phyloP scores from a whole-genome alignment of 2,797 vertebrate genomes.

The Periophthalmus magnuspinnatus region DNA sequence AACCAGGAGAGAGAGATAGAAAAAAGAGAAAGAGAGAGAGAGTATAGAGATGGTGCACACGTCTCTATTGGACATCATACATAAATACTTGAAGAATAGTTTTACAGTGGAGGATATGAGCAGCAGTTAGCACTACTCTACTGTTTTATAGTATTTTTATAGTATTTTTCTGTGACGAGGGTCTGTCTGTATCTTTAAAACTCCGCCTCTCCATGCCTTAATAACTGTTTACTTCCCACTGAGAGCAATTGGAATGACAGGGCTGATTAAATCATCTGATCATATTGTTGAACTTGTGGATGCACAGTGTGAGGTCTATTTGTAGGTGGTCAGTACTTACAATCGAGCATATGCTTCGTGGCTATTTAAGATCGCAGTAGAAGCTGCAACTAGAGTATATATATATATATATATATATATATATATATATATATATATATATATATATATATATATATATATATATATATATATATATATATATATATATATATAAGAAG shows the following conservation, averaged over 20 bases:
- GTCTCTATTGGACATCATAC: constrained; percentile 44
- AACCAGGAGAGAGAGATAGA: constrained; percentile 18
- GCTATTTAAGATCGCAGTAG: background rate
- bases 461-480: too few species aligned
- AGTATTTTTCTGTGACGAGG: constrained; percentile 28
- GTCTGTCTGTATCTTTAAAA: constrained; percentile 46
- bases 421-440: too few species aligned
- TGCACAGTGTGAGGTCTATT: constrained; percentile 30
- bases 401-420: too few species aligned
- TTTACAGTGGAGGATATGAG: constrained; percentile 58
- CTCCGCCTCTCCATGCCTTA: constrained; percentile 64
- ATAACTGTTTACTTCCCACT: constrained; percentile 77
- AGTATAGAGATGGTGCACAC: constrained; percentile 14
- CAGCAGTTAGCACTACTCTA: constrained; percentile 35
- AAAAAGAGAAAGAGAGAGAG: constrained; percentile 33
- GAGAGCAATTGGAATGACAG: constrained; percentile 72
- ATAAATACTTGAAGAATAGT: constrained; percentile 61
- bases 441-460: too few species aligned
- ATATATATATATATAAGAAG: too few species aligned
- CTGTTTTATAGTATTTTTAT: constrained; percentile 16
- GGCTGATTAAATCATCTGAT: constrained; percentile 35
- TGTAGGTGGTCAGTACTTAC: constrained; percentile 19
- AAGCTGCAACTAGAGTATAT: background rate
- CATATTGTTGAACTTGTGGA: constrained; percentile 45
- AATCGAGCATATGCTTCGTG: background rate